Conservation (phyloP, 2,888 invertebrate species). For the Pecten maximus region DNA sequence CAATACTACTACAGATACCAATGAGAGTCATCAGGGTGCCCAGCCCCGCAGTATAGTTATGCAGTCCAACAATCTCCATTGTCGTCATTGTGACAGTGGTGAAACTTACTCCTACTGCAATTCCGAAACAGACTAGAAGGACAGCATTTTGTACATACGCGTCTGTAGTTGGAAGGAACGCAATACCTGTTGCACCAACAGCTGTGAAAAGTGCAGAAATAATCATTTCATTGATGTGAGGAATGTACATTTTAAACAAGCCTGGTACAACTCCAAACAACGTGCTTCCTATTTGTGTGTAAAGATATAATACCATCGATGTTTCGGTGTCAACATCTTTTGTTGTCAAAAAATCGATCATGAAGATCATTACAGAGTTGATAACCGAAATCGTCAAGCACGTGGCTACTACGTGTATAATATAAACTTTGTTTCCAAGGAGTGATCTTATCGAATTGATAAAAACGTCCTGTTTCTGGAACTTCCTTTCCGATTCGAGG, state of each 20-base stretch:
- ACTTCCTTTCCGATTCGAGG: no score
- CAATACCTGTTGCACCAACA: no score
- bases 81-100: constrained; percentile 44
- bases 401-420: neutral
- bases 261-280: constrained; percentile 44
- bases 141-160: neutral
- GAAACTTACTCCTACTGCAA: constrained; percentile 39
- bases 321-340: constrained; percentile 40
- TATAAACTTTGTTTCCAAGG: neutral
- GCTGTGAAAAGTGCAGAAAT: neutral
- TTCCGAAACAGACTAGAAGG: constrained; percentile 36
- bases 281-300: constrained; percentile 17
- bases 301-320: constrained; percentile 37
- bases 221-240: constrained; percentile 37
- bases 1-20: constrained; percentile 36
- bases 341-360: constrained; percentile 43
- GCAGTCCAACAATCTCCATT: constrained; percentile 41
- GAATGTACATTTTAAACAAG: constrained; percentile 36
- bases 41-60: constrained; percentile 41
- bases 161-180: neutral
- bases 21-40: constrained; percentile 40
- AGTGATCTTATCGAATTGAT: neutral
- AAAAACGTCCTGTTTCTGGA: neutral
- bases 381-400: no score
- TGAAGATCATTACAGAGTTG: constrained; percentile 47